Percentiles rank a stretch among this genome's conserved stretches.
Evolutionary conservation across 2,113 vertebrate genomes (phyloP).

Genomic region (Balaenoptera acutorostrata): DNA sequence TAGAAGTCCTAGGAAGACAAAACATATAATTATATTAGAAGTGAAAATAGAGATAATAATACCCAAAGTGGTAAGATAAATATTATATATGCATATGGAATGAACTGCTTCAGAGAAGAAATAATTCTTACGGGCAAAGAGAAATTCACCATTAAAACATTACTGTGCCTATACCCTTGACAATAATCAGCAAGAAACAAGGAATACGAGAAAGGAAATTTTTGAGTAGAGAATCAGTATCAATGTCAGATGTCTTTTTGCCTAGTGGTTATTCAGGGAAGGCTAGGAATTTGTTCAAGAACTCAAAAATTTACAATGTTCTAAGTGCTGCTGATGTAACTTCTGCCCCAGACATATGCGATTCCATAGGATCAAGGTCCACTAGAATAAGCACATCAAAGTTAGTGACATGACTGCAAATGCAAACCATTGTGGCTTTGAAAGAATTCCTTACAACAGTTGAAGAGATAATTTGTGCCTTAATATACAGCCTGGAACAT

Average conservation of each 20-base stretch:
- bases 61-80: neutral
- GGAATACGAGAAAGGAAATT: neutral
- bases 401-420: neutral
- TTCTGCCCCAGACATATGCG: neutral
- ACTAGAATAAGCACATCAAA: neutral
- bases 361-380: neutral
- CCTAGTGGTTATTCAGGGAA: neutral
- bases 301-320: constrained; percentile 4
- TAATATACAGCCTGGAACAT: neutral
- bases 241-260: neutral
- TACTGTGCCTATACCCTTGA: neutral
- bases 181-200: neutral
- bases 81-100: neutral
- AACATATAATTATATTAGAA: neutral
- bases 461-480: neutral
- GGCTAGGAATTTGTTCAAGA: neutral
- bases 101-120: neutral
- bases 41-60: neutral
- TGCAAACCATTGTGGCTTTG: neutral
- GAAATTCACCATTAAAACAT: constrained; percentile 12
- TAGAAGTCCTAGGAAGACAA: neutral
- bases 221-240: neutral
- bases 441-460: neutral
- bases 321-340: neutral
- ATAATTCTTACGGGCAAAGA: neutral